phyloP scores from a whole-genome alignment of 1,140 invertebrate species.

The Cyphomyrmex costatus region DNA sequence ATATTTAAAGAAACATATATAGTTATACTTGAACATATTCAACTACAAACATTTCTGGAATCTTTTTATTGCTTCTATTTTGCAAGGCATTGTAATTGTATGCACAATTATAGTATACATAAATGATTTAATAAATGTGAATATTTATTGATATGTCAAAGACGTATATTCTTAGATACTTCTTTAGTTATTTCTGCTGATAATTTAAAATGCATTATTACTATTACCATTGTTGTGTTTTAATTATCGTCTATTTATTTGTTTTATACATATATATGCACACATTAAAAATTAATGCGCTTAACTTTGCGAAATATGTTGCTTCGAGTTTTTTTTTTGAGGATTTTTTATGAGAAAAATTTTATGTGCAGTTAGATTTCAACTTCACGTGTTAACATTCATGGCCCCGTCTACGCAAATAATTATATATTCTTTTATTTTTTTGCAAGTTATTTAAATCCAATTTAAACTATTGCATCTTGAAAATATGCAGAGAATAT shows the following conservation, averaged over 20 bases:
- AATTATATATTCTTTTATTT: background rate
- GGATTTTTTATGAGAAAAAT: background rate
- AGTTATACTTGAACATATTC: too few species aligned
- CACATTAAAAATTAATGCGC: background rate
- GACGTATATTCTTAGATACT: background rate
- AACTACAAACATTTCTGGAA: background rate
- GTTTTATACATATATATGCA: background rate
- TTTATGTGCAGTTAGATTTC: background rate
- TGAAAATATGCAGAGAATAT: background rate
- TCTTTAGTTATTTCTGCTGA: background rate
- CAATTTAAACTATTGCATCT: background rate
- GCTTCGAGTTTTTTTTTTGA: too few species aligned
- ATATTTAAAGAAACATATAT: background rate
- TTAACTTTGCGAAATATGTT: background rate
- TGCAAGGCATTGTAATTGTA: background rate
- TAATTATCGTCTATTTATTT: background rate
- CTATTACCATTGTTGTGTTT: too few species aligned
- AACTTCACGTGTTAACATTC: background rate
- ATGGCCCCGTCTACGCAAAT: background rate
- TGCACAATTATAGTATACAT: background rate
- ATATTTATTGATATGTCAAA: background rate
- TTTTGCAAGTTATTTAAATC: conserved; percentile 2
- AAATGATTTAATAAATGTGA: background rate
- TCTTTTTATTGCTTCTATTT: background rate
- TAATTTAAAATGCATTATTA: background rate